These are phyloP conservation scores for Periphyllus acericola DNA, from an alignment of 2,888 invertebrate species.

Conservation along the genomic window DNA sequence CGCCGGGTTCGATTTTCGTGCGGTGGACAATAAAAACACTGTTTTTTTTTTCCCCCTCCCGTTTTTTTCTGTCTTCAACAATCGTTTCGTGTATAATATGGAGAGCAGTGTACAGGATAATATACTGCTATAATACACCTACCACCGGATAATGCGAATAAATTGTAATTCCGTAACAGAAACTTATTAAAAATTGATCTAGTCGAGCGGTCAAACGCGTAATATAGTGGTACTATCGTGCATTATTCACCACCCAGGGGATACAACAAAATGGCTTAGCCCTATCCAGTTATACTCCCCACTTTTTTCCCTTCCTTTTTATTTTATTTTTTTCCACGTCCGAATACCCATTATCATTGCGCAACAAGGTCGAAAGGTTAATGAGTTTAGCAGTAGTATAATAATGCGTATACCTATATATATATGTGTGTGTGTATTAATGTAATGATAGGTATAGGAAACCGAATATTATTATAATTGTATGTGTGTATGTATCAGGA, in stretches of 20 bases:
- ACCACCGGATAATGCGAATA: constrained; percentile 38
- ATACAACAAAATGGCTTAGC: constrained; percentile 18
- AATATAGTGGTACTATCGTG: constrained; percentile 19
- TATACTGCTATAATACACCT: neutral
- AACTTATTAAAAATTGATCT: constrained; percentile 53
- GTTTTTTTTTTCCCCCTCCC: neutral
- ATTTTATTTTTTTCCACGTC: neutral
- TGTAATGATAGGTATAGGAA: constrained; percentile 36
- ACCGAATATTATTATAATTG: constrained; percentile 44
- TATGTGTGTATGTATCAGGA: neutral
- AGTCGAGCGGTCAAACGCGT: constrained; percentile 39
- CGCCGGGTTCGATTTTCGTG: neutral
- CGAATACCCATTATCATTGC: constrained; percentile 35
- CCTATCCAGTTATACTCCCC: constrained; percentile 17
- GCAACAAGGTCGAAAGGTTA: constrained; percentile 56
- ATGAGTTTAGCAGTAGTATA: constrained; percentile 27
- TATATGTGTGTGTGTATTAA: constrained; percentile 6
- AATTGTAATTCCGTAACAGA: constrained; percentile 46
- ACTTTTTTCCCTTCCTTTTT: neutral
- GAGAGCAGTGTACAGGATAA: neutral
- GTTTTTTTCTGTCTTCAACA: neutral
- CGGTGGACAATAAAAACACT: neutral
- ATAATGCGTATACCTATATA: neutral
- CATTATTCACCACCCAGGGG: constrained; percentile 51
- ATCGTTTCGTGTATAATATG: neutral